Conservation (phyloP, 1,140 invertebrate species). For the Teleogryllus occipitalis region DNA sequence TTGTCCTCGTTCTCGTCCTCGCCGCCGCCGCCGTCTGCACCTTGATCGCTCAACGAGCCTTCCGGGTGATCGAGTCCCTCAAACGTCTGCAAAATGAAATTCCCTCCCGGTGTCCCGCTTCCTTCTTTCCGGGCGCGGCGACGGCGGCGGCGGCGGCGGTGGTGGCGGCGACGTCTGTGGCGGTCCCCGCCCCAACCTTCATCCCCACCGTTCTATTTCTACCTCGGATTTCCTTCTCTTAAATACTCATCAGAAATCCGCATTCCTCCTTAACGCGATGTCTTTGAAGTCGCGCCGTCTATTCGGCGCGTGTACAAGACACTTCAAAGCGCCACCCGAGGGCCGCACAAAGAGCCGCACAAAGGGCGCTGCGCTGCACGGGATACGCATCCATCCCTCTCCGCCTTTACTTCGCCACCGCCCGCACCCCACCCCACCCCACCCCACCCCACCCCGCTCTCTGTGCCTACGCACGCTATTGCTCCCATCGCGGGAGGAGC, state of each 20-base stretch:
- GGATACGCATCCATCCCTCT: background rate
- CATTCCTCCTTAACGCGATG: background rate
- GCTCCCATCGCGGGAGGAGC: too few species aligned
- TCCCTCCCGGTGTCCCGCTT: background rate
- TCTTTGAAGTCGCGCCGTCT: background rate
- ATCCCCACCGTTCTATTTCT: background rate
- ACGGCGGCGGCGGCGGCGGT: too few species aligned
- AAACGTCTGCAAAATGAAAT: background rate
- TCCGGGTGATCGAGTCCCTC: background rate
- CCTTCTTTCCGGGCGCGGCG: too few species aligned
- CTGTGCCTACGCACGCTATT: too few species aligned
- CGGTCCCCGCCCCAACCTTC: too few species aligned
- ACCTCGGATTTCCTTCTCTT: background rate
- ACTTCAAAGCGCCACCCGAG: background rate
- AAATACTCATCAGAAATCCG: background rate
- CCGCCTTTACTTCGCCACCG: background rate
- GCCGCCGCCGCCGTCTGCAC: too few species aligned
- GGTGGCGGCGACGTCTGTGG: too few species aligned
- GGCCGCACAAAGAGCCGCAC: background rate
- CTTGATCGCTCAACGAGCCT: background rate
- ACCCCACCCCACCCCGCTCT: too few species aligned
- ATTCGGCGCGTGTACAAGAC: background rate
- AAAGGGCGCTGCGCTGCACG: background rate
- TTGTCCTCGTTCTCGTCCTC: too few species aligned
- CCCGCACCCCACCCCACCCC: too few species aligned